A percentile compares a stretch with the other conserved stretches of the same genome.
These are phyloP conservation scores for Agrypnus murinus DNA, from an alignment of 2,888 invertebrate genomes.

Conservation along the genomic window DNA sequence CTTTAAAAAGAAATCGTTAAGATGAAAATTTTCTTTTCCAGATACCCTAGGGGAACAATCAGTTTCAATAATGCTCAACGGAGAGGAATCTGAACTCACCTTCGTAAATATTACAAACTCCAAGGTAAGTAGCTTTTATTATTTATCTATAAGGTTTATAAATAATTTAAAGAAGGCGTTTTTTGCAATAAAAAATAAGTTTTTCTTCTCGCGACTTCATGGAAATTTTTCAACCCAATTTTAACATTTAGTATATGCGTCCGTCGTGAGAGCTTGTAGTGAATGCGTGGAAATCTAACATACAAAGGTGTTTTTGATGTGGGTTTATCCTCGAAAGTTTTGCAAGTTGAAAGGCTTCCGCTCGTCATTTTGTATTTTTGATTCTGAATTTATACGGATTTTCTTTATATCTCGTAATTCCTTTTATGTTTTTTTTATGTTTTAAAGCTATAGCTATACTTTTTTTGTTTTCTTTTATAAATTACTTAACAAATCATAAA, in stretches of 20 bases:
- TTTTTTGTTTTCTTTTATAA: too few relatives aligned
- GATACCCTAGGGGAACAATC: constrained; percentile 86
- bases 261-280: neutral
- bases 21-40: constrained; percentile 69
- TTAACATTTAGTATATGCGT: neutral
- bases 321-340: constrained; percentile 16
- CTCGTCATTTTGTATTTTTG: constrained; percentile 13
- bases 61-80: constrained; percentile 94
- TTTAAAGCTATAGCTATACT: too few relatives aligned
- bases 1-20: constrained; percentile 6
- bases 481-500: too few relatives aligned
- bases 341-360: constrained; percentile 18
- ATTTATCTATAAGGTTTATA: constrained; percentile 4
- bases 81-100: constrained; percentile 93
- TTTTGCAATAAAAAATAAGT: neutral
- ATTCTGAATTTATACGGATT: neutral
- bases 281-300: constrained; percentile 6
- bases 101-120: constrained; percentile 85
- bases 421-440: too few relatives aligned
- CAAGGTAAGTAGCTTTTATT: constrained; percentile 74
- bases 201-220: neutral
- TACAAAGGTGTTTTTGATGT: constrained; percentile 25
- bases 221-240: neutral
- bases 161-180: neutral
- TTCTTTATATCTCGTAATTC: neutral